These are phyloP conservation scores for Nomada flava DNA, from an alignment of 2,888 invertebrate species.

Conservation along the genomic window DNA sequence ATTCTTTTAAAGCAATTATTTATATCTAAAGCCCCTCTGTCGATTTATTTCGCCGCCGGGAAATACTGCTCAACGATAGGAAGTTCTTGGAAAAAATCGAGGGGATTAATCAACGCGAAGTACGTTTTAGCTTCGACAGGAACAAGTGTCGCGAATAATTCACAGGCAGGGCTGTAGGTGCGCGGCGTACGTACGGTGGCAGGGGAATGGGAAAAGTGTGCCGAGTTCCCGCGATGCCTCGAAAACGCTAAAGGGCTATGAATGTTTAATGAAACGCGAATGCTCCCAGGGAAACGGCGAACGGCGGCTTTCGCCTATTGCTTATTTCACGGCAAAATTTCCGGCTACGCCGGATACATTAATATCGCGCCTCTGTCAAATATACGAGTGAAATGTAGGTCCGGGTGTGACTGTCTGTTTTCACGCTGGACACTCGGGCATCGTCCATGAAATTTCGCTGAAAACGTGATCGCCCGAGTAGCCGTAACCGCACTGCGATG, in stretches of 20 bases:
- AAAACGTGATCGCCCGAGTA: neutral
- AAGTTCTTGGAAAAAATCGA: too few species aligned
- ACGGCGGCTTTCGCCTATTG: slow-evolving; percentile 42
- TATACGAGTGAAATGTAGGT: neutral
- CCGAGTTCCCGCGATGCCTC: slow-evolving; percentile 41
- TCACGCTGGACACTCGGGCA: slow-evolving; percentile 10
- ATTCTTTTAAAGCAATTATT: neutral
- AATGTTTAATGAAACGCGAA: slow-evolving; percentile 69
- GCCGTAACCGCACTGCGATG: neutral
- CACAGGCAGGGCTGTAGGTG: neutral
- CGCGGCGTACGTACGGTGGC: neutral
- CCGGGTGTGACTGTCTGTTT: slow-evolving; percentile 20
- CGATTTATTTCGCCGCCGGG: neutral
- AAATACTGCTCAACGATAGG: too few species aligned
- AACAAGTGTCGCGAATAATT: slow-evolving; percentile 17
- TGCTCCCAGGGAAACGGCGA: slow-evolving; percentile 32
- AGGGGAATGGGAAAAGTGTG: slow-evolving; percentile 8
- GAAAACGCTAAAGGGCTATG: slow-evolving; percentile 64
- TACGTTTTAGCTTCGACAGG: neutral
- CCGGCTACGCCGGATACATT: slow-evolving; percentile 38
- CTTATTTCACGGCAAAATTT: slow-evolving; percentile 61
- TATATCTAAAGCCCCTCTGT: neutral
- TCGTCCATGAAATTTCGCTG: slow-evolving; percentile 16
- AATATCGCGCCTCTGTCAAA: slow-evolving; percentile 46
- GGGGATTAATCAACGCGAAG: neutral